Evolutionary conservation across 92 coral and sea anemone genomes (phyloP).

Genomic region (Epizoanthus fatuus): DNA sequence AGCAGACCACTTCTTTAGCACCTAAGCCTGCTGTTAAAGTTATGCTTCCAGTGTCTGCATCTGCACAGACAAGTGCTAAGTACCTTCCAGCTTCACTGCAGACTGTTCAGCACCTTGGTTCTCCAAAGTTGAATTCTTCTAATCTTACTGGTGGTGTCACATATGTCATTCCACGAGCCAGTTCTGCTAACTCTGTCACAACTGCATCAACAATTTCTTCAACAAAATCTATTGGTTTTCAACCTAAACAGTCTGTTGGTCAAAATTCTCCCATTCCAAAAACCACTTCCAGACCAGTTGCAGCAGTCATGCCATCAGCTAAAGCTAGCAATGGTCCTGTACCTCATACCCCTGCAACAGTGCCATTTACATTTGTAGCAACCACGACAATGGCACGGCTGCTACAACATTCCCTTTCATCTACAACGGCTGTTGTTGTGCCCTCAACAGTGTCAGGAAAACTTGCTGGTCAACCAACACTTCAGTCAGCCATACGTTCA

Average conservation of each 20-base stretch:
- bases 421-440: not conserved
- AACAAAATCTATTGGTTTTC: not conserved
- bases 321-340: not conserved
- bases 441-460: conserved; percentile 11
- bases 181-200: not conserved
- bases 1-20: not conserved
- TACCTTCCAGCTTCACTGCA: conserved; percentile 4
- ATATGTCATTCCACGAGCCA: not conserved
- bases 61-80: not conserved
- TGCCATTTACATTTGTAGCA: conserved; percentile 12
- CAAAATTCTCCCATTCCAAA: conserved; percentile 19
- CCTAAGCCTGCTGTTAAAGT: conserved; percentile 21
- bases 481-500: not conserved
- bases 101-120: not conserved
- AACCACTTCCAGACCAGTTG: not conserved
- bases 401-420: conserved; percentile 1
- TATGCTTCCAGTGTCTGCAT: not conserved
- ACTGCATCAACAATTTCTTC: not conserved
- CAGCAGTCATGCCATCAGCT: not conserved
- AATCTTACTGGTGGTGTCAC: conserved; percentile 12
- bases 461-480: conserved; percentile 4
- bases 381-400: conserved; percentile 14
- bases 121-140: not conserved
- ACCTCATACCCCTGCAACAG: not conserved
- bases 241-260: not conserved